Base-by-base conservation (phyloP, 2,113 vertebrate species). In the Amblyornis subalaris region DNA sequence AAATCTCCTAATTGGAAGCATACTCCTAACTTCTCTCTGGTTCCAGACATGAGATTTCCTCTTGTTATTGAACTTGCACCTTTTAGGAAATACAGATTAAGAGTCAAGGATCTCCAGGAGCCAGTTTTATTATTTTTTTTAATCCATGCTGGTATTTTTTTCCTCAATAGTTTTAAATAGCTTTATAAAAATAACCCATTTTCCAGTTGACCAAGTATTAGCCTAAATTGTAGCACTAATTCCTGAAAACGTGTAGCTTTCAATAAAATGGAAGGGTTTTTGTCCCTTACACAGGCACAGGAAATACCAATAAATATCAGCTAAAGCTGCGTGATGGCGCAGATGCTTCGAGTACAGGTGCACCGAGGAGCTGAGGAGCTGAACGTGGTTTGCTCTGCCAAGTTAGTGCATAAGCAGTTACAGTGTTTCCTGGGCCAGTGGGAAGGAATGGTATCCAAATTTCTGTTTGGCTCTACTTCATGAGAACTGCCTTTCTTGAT, bases 1-100 rank as follows among this genome's bases (percentile, higher is more conserved):
- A 73, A 76, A 62, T 60, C 42, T 94, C 36, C 53, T 88, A 89
- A 91, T 83, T 89, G 78, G 81, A 92, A 89, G 44, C 74, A 40
- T 79, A 57, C 33, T 79, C 14, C 31, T 38, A 35, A 82, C 36
- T 88, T 85, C 40, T 75, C 22, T 57, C 50, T 80, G 42, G 36
- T 76, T 93, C 62, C 85, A 77, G 67, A 66, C 35, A 6, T 55
- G 78, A 85, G 69, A 70, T 73, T 47, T 83, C 57, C 48, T 85
- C 33, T 40, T 87, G 33, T 76, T 82, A 38, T 12, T 96, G 58
- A 73, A 35, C 75, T 76, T 83, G 9, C 33, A 65, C 38, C 58
- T 95, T 94, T 76, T 55, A 85, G 75, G 64, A 83, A 91, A 22
- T 83, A 47, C 0, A n/a, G 62, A 71, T 93, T 88, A 47, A 57